phyloP scores from a whole-genome alignment of 1,140 invertebrate genomes.

The Drosophila funebris region DNA sequence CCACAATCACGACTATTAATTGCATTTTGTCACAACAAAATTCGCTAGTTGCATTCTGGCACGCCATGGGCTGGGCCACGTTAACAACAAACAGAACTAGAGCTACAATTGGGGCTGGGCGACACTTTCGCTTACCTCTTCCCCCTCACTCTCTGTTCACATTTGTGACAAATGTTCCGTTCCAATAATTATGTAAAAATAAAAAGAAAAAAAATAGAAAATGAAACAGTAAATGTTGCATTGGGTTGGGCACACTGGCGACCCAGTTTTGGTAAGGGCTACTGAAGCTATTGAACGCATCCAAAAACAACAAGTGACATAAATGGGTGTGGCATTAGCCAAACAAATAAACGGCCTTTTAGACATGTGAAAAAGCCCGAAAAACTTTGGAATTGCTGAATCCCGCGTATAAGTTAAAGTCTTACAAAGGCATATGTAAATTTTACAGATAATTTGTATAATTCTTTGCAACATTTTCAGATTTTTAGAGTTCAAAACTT shows the following conservation, averaged over 20 bases:
- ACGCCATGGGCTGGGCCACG: slow-evolving; percentile 60
- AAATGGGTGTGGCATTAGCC: slow-evolving; percentile 25
- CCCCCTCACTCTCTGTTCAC: slow-evolving; percentile 18
- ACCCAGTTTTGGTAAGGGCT: slow-evolving; percentile 47
- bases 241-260: slow-evolving; percentile 56
- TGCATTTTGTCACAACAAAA: slow-evolving; percentile 77
- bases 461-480: not conserved
- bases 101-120: slow-evolving; percentile 3
- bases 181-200: slow-evolving; percentile 78
- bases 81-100: slow-evolving; percentile 17
- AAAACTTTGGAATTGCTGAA: not conserved
- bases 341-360: not conserved
- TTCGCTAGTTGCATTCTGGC: slow-evolving; percentile 68
- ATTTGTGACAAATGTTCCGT: slow-evolving; percentile 74
- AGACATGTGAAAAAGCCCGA: not conserved
- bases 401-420: too few species aligned
- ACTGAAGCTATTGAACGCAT: slow-evolving; percentile 22
- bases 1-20: slow-evolving; percentile 65
- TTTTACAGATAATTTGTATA: not conserved
- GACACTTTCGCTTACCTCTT: slow-evolving; percentile 52
- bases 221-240: slow-evolving; percentile 34
- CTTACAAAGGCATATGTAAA: slow-evolving; percentile 1
- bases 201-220: too few species aligned
- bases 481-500: not conserved
- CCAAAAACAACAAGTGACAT: slow-evolving; percentile 39